These are phyloP conservation scores for Mylabris sibirica DNA, from an alignment of 2,888 invertebrate genomes.

Conservation along the genomic window DNA sequence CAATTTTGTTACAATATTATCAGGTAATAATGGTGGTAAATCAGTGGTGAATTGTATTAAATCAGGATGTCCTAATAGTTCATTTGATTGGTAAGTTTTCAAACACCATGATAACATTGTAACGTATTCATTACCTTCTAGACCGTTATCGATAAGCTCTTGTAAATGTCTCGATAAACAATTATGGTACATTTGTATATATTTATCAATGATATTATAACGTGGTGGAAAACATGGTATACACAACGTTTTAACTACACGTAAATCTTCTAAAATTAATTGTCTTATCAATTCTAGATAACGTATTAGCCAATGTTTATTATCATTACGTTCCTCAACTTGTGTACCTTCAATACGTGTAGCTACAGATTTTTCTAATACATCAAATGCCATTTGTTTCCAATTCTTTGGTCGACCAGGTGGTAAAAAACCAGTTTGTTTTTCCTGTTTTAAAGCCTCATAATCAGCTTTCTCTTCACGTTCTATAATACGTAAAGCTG, in stretches of 20 bases:
- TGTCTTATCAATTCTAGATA: constrained; percentile 88
- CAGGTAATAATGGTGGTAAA: constrained; percentile 79
- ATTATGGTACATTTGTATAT: constrained; percentile 92
- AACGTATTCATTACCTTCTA: constrained; percentile 97
- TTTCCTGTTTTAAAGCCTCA: constrained; percentile 79
- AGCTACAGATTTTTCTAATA: constrained; percentile 79
- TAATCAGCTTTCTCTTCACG: constrained; percentile 95
- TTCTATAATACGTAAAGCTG: constrained; percentile 94
- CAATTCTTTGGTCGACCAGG: constrained; percentile 94
- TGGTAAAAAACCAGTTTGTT: constrained; percentile 87
- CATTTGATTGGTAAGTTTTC: constrained; percentile 87
- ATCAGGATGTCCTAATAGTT: constrained; percentile 88
- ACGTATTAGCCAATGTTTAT: constrained; percentile 95
- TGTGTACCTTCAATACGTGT: constrained; percentile 94
- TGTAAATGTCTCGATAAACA: constrained; percentile 84
- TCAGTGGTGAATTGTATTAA: constrained; percentile 63
- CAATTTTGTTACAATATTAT: constrained; percentile 76
- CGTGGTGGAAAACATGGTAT: constrained; percentile 95
- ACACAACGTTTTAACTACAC: constrained; percentile 88
- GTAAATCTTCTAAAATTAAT: constrained; percentile 87
- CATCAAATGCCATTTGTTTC: constrained; percentile 85
- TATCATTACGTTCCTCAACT: constrained; percentile 86
- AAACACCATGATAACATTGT: constrained; percentile 92
- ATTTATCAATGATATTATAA: constrained; percentile 91
- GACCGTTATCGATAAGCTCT: constrained; percentile 84